phyloP scores from a whole-genome alignment of 1,140 invertebrate genomes.

The Penaeus japonicus region DNA sequence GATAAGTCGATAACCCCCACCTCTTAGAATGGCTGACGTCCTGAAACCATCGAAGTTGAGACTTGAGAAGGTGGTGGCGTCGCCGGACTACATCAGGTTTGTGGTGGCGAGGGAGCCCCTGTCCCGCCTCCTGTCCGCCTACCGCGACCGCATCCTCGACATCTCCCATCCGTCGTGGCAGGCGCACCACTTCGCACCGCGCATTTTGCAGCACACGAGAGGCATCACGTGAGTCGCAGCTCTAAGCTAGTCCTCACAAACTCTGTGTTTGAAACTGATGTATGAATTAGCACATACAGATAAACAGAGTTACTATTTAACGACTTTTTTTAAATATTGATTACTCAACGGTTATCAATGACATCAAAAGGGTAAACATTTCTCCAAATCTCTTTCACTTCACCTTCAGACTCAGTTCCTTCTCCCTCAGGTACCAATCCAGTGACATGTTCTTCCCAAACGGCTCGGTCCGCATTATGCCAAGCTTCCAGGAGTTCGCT shows the following conservation, averaged over 20 bases:
- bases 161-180: slow-evolving; percentile 57
- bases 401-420: background rate
- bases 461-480: slow-evolving; percentile 16
- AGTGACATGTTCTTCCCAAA: background rate
- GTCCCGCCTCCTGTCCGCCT: slow-evolving; percentile 67
- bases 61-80: background rate
- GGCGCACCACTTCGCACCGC: background rate
- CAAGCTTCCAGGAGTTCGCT: slow-evolving; percentile 35
- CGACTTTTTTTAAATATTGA: too few relatives aligned
- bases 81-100: slow-evolving; percentile 57
- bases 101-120: slow-evolving; percentile 68
- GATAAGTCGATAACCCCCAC: too few relatives aligned
- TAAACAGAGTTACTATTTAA: too few relatives aligned
- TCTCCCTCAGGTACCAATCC: background rate
- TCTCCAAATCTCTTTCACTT: background rate
- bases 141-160: slow-evolving; percentile 67
- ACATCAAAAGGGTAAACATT: background rate
- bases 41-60: background rate
- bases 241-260: too few relatives aligned
- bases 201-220: background rate
- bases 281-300: background rate
- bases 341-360: too few relatives aligned
- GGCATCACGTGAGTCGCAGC: background rate
- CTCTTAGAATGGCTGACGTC: background rate
- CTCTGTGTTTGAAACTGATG: background rate